Evolutionary conservation across 2,888 invertebrate genomes (phyloP).

Genomic region (Tipula helvola): DNA sequence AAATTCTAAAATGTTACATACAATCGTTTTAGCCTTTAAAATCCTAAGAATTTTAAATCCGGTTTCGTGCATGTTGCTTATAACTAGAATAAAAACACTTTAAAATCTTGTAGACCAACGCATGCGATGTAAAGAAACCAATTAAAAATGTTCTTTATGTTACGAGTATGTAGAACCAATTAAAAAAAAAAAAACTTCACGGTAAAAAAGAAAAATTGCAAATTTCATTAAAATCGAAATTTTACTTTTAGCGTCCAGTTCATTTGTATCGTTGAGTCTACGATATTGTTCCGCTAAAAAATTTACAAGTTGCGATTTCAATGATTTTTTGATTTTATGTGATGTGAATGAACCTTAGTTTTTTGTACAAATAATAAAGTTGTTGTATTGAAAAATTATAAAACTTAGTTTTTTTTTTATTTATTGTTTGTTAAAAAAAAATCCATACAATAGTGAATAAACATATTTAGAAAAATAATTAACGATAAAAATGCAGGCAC

Average conservation of each 20-base stretch:
- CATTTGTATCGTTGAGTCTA: background rate
- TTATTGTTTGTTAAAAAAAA: background rate
- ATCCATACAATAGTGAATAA: background rate
- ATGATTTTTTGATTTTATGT: background rate
- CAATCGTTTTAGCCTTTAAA: no score
- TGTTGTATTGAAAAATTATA: background rate
- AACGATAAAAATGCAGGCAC: slow-evolving; percentile 29
- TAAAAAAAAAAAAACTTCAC: no score
- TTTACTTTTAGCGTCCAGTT: background rate
- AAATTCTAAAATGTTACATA: no score
- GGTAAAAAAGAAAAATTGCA: background rate
- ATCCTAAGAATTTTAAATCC: no score
- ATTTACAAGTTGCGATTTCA: background rate
- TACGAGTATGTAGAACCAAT: background rate
- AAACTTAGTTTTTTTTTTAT: background rate
- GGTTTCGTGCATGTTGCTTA: no score
- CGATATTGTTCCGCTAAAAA: background rate
- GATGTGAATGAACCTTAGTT: background rate
- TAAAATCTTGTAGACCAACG: background rate
- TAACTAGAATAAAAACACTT: background rate
- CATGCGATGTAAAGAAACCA: background rate
- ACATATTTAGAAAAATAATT: background rate
- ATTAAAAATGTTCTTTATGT: background rate
- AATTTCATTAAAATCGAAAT: background rate
- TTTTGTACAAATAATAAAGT: background rate